A percentile compares a stretch with the other conserved stretches of the same genome.
Evolutionary conservation across 2,797 vertebrate genomes (phyloP).

Genomic region (Brotula barbata): DNA sequence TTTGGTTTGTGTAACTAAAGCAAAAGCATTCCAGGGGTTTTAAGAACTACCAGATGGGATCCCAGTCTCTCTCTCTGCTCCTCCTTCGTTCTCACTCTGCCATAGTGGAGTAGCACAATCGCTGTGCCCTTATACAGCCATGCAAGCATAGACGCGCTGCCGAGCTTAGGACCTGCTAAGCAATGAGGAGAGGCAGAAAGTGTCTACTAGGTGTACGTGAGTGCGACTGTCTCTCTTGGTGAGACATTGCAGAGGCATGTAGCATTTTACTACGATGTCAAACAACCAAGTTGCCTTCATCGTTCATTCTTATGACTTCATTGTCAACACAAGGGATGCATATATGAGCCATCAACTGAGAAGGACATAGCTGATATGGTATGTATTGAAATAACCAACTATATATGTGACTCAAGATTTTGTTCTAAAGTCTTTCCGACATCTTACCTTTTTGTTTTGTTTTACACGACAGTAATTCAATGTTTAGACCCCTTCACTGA

Average conservation of each 20-base stretch:
- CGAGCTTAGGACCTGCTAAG: slow-evolving; percentile 51
- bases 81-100: slow-evolving; percentile 45
- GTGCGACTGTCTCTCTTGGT: slow-evolving; percentile 15
- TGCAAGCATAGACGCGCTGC: slow-evolving; percentile 71
- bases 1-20: slow-evolving; percentile 87
- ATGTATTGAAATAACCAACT: neutral
- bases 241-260: slow-evolving; percentile 47
- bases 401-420: neutral
- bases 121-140: slow-evolving; percentile 86
- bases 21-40: slow-evolving; percentile 88
- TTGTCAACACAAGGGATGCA: slow-evolving; percentile 6
- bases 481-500: neutral
- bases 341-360: neutral
- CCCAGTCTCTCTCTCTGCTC: slow-evolving; percentile 53
- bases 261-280: slow-evolving; percentile 54
- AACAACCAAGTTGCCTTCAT: slow-evolving; percentile 12
- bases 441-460: too few species aligned
- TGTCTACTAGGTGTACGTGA: slow-evolving; percentile 30
- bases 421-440: too few species aligned
- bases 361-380: neutral
- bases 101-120: slow-evolving; percentile 60
- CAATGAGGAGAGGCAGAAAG: slow-evolving; percentile 36
- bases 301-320: slow-evolving; percentile 33
- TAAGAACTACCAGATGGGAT: slow-evolving; percentile 87
- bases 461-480: too few species aligned